Conservation (phyloP, 2,113 vertebrate species). For the Dicrurus megarhynchus region DNA sequence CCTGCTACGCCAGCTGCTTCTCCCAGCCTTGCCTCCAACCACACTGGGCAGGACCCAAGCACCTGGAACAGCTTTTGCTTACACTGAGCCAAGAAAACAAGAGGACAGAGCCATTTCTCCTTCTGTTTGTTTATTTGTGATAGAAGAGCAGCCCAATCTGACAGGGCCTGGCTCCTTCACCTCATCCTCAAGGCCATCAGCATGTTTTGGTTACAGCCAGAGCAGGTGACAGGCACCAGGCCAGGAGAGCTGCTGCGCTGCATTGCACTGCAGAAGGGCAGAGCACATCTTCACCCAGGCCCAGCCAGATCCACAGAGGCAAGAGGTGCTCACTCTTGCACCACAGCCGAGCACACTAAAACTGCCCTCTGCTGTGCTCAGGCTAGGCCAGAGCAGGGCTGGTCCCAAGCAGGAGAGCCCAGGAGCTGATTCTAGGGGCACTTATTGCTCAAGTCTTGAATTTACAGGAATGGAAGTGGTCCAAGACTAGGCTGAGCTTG, state of each 20-base stretch:
- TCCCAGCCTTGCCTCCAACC: neutral
- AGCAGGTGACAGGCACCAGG: conserved; percentile 4
- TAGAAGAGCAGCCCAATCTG: conserved; percentile 56
- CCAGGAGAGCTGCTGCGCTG: neutral
- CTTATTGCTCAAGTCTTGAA: conserved; percentile 57
- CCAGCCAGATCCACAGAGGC: neutral
- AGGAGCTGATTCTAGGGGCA: neutral
- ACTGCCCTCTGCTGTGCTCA: neutral
- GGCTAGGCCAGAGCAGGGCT: neutral
- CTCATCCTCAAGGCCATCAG: conserved; percentile 8
- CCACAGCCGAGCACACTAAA: neutral
- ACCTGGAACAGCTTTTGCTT: neutral
- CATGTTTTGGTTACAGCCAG: conserved; percentile 32
- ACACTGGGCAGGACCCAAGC: neutral
- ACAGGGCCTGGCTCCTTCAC: conserved; percentile 38
- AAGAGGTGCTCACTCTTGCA: neutral
- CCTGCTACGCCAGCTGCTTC: neutral
- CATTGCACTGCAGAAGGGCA: neutral
- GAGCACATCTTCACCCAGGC: neutral
- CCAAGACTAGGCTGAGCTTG: neutral
- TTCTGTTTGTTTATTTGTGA: conserved; percentile 69
- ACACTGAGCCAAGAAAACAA: conserved; percentile 4
- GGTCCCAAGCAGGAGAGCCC: neutral
- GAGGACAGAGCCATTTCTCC: conserved; percentile 42
- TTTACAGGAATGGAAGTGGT: neutral